Conservation (phyloP, 2,113 vertebrate genomes). For the Notothenia coriiceps region DNA sequence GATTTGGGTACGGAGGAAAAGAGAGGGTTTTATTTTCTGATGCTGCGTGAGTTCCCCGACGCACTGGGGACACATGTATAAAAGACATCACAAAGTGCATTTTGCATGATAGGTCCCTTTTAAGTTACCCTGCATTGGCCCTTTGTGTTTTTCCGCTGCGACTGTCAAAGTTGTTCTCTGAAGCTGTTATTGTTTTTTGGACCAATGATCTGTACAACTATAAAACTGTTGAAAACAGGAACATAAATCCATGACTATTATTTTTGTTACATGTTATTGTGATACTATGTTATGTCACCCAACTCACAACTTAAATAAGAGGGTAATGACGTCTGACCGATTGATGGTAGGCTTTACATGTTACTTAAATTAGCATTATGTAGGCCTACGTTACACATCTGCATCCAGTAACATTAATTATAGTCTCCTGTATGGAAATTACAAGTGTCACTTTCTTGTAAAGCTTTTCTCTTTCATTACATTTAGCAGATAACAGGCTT, state of each 20-base stretch:
- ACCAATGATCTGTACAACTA: not conserved
- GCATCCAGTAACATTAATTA: conserved; percentile 50
- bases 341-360: not conserved
- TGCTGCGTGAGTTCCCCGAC: too few relatives aligned
- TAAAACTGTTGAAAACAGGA: conserved; percentile 1
- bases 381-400: conserved; percentile 4
- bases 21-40: too few relatives aligned
- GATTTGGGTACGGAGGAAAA: too few relatives aligned
- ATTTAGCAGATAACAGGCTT: conserved; percentile 24
- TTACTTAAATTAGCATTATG: conserved; percentile 30
- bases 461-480: conserved; percentile 60
- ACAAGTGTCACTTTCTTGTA: conserved; percentile 40
- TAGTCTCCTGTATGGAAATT: conserved; percentile 53
- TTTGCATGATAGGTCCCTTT: too few relatives aligned
- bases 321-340: not conserved
- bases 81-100: too few relatives aligned
- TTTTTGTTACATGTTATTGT: not conserved
- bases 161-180: not conserved
- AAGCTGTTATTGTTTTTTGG: not conserved
- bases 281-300: not conserved
- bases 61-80: too few relatives aligned
- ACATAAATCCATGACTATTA: not conserved
- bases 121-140: too few relatives aligned
- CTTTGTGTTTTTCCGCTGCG: too few relatives aligned
- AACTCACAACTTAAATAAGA: not conserved